These are phyloP conservation scores for Zaprionus gabonicus DNA, from an alignment of 1,140 invertebrate species.

Conservation along the genomic window DNA sequence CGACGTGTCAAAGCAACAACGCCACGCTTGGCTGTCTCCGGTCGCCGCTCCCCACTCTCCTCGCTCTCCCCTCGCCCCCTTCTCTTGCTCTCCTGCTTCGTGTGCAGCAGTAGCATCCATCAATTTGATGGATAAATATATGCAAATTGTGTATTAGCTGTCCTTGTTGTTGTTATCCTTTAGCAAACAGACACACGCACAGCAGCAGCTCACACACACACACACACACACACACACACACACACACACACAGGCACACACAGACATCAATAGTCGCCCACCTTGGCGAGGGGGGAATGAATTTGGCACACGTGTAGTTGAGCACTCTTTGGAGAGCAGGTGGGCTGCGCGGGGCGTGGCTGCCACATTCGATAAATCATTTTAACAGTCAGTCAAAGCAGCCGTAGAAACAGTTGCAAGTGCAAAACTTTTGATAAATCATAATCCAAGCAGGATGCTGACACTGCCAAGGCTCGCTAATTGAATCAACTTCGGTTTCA, in stretches of 20 bases:
- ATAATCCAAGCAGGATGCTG: slow-evolving; percentile 1
- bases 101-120: slow-evolving; percentile 82
- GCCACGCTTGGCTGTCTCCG: slow-evolving; percentile 49
- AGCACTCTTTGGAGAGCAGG: slow-evolving; percentile 58
- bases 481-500: slow-evolving; percentile 67
- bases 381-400: slow-evolving; percentile 57
- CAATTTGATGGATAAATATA: slow-evolving; percentile 85
- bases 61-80: neutral
- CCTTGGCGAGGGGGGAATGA: slow-evolving; percentile 67
- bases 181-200: slow-evolving; percentile 69
- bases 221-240: slow-evolving; percentile 8
- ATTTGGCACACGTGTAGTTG: slow-evolving; percentile 81
- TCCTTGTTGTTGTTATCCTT: slow-evolving; percentile 81
- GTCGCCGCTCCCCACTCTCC: slow-evolving; percentile 26
- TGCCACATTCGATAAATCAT: slow-evolving; percentile 79
- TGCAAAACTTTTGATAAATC: slow-evolving; percentile 19
- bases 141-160: slow-evolving; percentile 84
- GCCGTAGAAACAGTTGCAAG: slow-evolving; percentile 11
- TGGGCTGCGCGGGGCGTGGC: slow-evolving; percentile 34
- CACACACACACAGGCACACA: slow-evolving; percentile 19
- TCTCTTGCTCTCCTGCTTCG: neutral
- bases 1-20: slow-evolving; percentile 83
- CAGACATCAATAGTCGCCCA: slow-evolving; percentile 60
- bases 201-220: slow-evolving; percentile 22
- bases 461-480: slow-evolving; percentile 38